A percentile compares a stretch with the other conserved stretches of the same genome.
Conservation (phyloP, 2,113 vertebrate species). For the Hyla sarda region DNA sequence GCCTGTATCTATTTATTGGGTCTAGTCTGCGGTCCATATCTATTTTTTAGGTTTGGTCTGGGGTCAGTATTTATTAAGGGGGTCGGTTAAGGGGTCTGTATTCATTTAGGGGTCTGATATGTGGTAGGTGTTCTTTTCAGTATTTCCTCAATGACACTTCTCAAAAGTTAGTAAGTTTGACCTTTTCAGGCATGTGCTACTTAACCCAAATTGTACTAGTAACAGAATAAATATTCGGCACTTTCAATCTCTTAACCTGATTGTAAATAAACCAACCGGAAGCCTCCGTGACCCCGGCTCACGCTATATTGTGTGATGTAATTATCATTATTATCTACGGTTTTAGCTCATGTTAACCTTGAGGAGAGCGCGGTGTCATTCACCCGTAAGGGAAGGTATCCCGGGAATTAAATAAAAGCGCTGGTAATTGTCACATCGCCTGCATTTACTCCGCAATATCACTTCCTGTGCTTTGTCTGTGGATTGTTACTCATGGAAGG, state of each 20-base stretch:
- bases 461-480: conserved; percentile 2
- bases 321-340: conserved; percentile 29
- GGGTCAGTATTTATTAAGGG: not conserved
- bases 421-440: not conserved
- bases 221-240: not conserved
- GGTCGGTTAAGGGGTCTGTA: not conserved
- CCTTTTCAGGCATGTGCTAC: not conserved
- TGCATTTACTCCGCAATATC: not conserved
- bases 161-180: not conserved
- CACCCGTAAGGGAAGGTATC: not conserved
- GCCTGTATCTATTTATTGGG: not conserved
- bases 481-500: not conserved
- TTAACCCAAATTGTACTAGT: not conserved
- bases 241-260: not conserved
- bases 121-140: not conserved
- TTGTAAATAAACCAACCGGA: not conserved
- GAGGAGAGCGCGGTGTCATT: not conserved
- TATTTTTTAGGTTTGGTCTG: not conserved
- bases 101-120: not conserved
- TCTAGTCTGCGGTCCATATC: not conserved
- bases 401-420: not conserved
- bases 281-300: not conserved
- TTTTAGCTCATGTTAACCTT: not conserved
- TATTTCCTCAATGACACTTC: not conserved
- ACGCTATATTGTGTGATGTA: not conserved